Base-by-base conservation (phyloP, 1,140 invertebrate species). In the Dufourea novaeangliae region DNA sequence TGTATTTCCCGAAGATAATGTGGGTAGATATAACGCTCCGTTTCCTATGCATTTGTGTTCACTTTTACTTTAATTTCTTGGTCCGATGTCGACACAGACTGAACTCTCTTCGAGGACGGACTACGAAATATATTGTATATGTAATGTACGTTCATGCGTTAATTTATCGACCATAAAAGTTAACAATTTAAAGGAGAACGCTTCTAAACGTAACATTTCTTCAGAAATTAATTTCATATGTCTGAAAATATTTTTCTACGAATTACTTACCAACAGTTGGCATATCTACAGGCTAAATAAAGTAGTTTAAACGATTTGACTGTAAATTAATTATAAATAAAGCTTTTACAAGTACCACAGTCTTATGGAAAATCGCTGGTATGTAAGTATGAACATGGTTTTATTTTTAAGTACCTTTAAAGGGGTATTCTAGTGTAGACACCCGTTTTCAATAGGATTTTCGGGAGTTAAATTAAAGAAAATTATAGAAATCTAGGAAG, bases 1-100 rank as follows among this genome's bases (percentile, higher is more conserved):
- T 71, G 44, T 74, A 76, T 75, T 79, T 22, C n/a, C n/a, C 17
- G 4, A n/a, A 50, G n/a, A 8, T 50, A n/a, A 50, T n/a, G 46
- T 50, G 46, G 46, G n/a, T 50, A 50, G 6, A n/a, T 50, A 7
- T 50, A 7, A 50, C 46, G 20, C 46, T 50, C 46, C 20, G 46
- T 50, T 50, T n/a, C 34, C n/a, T 50, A 17, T n/a, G 20, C 20
- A 6, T 50, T 50, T 6, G 1, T 6, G 20, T n/a, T 50, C 46
- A n/a, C 20, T n/a, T 50, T n/a, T n/a, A 8, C n/a, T 50, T n/a
- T n/a, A n/a, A n/a, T 50, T 50, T 50, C 46, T n/a, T 50, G 46
- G 46, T 50, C 46, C 46, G 20, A 50, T 7, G 46, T 50, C n/a
- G 46, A 50, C 20, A 7, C 46, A 50, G 46, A 50, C 46, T 50